These are phyloP conservation scores for Scolopax bukidnonensis DNA, from an alignment of 2,797 vertebrate genomes.

Conservation along the genomic window DNA sequence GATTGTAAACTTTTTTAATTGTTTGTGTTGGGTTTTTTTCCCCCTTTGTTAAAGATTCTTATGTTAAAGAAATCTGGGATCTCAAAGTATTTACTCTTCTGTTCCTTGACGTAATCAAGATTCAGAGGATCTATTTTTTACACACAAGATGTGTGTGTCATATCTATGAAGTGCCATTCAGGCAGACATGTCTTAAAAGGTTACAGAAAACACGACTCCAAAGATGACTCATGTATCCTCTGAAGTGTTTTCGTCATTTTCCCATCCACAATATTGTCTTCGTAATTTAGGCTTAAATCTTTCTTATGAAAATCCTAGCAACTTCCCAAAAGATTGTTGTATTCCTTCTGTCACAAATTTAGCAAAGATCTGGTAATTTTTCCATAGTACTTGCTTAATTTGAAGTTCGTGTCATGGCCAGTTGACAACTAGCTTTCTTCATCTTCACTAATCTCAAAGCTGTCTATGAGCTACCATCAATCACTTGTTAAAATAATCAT, in stretches of 20 bases:
- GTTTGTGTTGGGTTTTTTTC: not conserved
- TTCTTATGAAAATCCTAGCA: not conserved
- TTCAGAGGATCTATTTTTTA: not conserved
- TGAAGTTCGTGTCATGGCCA: not conserved
- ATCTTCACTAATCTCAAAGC: not conserved
- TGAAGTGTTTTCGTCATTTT: not conserved
- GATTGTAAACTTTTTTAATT: not conserved
- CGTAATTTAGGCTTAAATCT: not conserved
- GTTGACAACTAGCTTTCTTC: not conserved
- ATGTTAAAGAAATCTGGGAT: not conserved
- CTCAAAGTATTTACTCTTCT: not conserved
- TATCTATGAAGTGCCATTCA: not conserved
- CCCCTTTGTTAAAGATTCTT: not conserved
- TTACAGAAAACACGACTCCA: not conserved
- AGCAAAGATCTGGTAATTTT: not conserved
- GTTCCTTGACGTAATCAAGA: not conserved
- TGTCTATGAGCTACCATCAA: not conserved
- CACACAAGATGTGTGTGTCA: not conserved
- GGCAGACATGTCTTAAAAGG: not conserved
- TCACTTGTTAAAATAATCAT: conserved; percentile 15
- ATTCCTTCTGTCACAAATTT: not conserved
- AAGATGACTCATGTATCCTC: not conserved
- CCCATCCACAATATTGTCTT: not conserved
- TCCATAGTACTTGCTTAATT: not conserved
- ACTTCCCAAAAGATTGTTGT: not conserved